Base-by-base conservation (phyloP, 1,140 invertebrate genomes). In the Pseudoatta argentina region DNA sequence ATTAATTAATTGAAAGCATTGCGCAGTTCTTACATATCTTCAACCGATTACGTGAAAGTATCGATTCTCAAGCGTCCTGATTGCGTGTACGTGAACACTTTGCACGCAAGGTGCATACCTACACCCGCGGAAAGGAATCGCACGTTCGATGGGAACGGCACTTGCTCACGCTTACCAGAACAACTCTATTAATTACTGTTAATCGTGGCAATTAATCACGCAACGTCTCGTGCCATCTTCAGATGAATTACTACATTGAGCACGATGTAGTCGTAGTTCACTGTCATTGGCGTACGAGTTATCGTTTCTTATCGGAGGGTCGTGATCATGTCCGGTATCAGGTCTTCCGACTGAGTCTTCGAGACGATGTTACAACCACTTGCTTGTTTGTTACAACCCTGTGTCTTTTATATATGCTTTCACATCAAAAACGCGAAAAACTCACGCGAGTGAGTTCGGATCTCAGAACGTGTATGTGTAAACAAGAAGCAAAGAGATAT, bases 131-230 rank as follows among this genome's bases (percentile, higher is more conserved):
- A 64, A 88, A 88, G 72, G 75, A 85, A 55, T 75, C 51, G 75
- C 53, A 55, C 72, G 86, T 86, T 86, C 82, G 86, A 87, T 71
- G 76, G 27, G 75, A 89, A 75, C 85, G 81, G 76, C 61, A 61
- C 63, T 88, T 78, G 86, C 81, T 87, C 91, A 63, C 67, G 66
- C 83, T 82, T 24, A 64, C 76, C 57, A 44, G 67, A 39, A 79
- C 89, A 88, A 85, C 85, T 90, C 93, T 93, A 94, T 94, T 93
- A 93, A 94, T 94, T 94, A 94, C 92, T 91, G 91, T 94, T 93
- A 94, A 94, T 94, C 93, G 91, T 75, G 79, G 85, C 89, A 93
- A 94, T 94, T 93, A 93, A 93, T 94, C 92, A 91, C 71, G 10
- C 75, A 51, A 76, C 69, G 69, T 64, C 71, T 39, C 30, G 59